Percentiles rank a stretch among this genome's conserved stretches.
Conservation (phyloP, 2,888 invertebrate genomes). For the Oscheius myriophilus region DNA sequence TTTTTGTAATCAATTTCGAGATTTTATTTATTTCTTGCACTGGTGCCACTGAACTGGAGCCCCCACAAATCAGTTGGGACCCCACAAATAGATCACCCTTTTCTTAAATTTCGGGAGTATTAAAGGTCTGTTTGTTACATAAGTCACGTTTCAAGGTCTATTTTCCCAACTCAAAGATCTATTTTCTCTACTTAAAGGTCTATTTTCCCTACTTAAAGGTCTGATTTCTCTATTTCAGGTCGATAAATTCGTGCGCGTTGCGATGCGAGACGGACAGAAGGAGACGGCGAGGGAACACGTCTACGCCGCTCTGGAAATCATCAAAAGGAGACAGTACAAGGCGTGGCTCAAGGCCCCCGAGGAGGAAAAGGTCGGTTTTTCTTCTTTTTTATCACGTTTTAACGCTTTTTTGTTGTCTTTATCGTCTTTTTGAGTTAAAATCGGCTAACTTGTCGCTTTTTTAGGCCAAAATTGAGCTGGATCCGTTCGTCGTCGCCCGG, state of each 20-base stretch:
- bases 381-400: slow-evolving; percentile 1
- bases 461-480: slow-evolving; percentile 53
- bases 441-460: too few species aligned
- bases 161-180: too few species aligned
- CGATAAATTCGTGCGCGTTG: slow-evolving; percentile 66
- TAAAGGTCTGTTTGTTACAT: too few species aligned
- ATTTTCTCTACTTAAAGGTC: too few species aligned
- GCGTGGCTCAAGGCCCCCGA: slow-evolving; percentile 59
- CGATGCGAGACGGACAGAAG: slow-evolving; percentile 64
- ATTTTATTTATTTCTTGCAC: too few species aligned
- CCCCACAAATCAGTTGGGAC: too few species aligned
- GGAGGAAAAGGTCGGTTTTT: slow-evolving; percentile 49
- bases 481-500: slow-evolving; percentile 61
- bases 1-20: too few species aligned
- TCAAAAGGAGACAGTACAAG: slow-evolving; percentile 67
- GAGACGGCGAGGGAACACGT: slow-evolving; percentile 59
- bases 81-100: too few species aligned
- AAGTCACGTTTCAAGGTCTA: too few species aligned
- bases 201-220: not conserved
- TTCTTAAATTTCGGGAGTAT: too few species aligned
- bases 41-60: too few species aligned
- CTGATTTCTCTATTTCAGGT: slow-evolving; percentile 38
- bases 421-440: too few species aligned
- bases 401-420: not conserved
- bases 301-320: slow-evolving; percentile 60